phyloP scores from a whole-genome alignment of 2,888 invertebrate genomes.

The Atrina japonica region DNA sequence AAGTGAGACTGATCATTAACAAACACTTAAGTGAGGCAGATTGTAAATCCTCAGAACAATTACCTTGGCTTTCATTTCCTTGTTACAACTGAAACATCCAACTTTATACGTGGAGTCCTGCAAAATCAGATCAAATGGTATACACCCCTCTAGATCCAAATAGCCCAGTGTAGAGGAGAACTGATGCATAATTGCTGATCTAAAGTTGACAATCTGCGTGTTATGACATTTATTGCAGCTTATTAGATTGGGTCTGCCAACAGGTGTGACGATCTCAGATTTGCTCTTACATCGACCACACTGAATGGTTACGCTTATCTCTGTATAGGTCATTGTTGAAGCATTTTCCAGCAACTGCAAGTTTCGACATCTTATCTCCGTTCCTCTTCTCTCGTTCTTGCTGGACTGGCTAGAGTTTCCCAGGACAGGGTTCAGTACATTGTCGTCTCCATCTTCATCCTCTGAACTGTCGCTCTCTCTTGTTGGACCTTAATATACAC shows the following conservation, averaged over 20 bases:
- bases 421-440: constrained; percentile 17
- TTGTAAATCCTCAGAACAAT: not conserved
- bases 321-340: constrained; percentile 72
- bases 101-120: constrained; percentile 75
- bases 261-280: constrained; percentile 70
- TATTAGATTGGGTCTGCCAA: constrained; percentile 65
- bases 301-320: constrained; percentile 71
- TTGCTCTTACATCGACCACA: constrained; percentile 74
- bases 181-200: constrained; percentile 76
- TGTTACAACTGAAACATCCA: constrained; percentile 79
- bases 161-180: constrained; percentile 78
- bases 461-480: constrained; percentile 34
- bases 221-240: constrained; percentile 76
- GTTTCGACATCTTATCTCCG: constrained; percentile 75
- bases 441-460: constrained; percentile 34
- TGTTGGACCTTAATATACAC: constrained; percentile 16
- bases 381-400: constrained; percentile 68
- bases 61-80: constrained; percentile 76
- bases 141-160: constrained; percentile 78
- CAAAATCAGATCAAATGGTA: constrained; percentile 78
- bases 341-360: constrained; percentile 75
- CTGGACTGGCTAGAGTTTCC: not conserved
- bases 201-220: constrained; percentile 69
- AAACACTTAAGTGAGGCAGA: not conserved
- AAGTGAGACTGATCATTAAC: too few relatives aligned